These are phyloP conservation scores for Scophthalmus maximus DNA, from an alignment of 2,113 vertebrate genomes.

Conservation along the genomic window DNA sequence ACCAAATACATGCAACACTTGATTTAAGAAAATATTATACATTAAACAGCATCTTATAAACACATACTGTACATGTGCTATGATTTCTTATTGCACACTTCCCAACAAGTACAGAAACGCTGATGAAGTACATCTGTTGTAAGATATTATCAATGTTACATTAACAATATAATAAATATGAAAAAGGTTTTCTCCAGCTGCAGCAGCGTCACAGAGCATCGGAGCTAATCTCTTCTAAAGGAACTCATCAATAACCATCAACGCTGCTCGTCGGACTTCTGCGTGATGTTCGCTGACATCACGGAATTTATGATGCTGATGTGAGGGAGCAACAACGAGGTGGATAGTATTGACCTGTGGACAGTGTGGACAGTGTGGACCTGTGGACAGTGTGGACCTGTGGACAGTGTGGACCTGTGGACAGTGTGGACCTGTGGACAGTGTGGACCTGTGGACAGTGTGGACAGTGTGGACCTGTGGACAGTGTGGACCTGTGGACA, in stretches of 20 bases:
- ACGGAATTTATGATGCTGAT: background rate
- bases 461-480: background rate
- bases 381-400: too few species aligned
- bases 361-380: background rate
- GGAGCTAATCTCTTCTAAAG: constrained; percentile 10
- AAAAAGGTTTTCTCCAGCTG: background rate
- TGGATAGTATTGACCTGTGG: background rate
- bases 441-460: background rate
- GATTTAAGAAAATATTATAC: too few species aligned
- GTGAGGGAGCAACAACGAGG: background rate
- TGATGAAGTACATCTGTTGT: too few species aligned
- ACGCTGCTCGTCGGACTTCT: background rate
- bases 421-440: background rate
- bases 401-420: too few species aligned
- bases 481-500: background rate
- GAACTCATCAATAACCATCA: background rate
- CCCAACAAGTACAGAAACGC: too few species aligned
- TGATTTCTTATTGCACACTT: too few species aligned
- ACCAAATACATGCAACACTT: too few species aligned
- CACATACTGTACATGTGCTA: too few species aligned
- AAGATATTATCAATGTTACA: too few species aligned
- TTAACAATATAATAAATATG: background rate
- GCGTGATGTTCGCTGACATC: background rate
- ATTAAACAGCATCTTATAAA: too few species aligned
- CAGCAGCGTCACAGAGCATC: background rate